These are phyloP conservation scores for Ophiothrix spiculata DNA, from an alignment of 35 echinoderm and acorn worm genomes.

Conservation along the genomic window DNA sequence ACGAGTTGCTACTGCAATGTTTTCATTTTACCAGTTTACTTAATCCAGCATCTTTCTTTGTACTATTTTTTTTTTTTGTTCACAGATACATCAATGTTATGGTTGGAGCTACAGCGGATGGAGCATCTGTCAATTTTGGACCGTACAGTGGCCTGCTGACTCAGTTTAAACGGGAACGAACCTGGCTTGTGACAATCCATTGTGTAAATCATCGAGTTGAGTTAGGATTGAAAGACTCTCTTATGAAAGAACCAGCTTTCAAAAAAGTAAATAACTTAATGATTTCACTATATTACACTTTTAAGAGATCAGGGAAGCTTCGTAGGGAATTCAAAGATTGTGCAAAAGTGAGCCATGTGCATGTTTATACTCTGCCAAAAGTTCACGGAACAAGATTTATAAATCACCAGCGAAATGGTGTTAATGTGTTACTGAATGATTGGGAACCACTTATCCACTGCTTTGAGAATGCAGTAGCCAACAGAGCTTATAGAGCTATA, in stretches of 20 bases:
- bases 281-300: constrained; percentile 49
- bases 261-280: constrained; percentile 54
- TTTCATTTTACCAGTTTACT: no score
- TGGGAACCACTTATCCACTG: constrained; percentile 41
- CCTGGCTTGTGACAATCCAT: constrained; percentile 59
- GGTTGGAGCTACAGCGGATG: constrained; percentile 58
- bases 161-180: no score
- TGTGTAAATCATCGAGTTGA: constrained; percentile 61
- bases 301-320: constrained; percentile 71
- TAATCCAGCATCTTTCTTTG: no score
- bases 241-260: constrained; percentile 44
- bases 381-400: constrained; percentile 60
- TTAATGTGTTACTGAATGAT: constrained; percentile 41
- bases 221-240: constrained; percentile 46
- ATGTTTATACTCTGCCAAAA: constrained; percentile 40
- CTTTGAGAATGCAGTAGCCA: constrained; percentile 51
- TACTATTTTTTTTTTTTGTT: background rate
- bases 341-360: constrained; percentile 17
- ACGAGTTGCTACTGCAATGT: no score
- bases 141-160: constrained; percentile 44
- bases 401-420: constrained; percentile 58
- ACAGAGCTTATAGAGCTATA: constrained; percentile 29
- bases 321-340: constrained; percentile 60
- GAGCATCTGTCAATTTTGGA: constrained; percentile 56
- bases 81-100: constrained; percentile 42